Evolutionary conservation across 2,888 invertebrate species (phyloP).

Genomic region (Spisula solida): DNA sequence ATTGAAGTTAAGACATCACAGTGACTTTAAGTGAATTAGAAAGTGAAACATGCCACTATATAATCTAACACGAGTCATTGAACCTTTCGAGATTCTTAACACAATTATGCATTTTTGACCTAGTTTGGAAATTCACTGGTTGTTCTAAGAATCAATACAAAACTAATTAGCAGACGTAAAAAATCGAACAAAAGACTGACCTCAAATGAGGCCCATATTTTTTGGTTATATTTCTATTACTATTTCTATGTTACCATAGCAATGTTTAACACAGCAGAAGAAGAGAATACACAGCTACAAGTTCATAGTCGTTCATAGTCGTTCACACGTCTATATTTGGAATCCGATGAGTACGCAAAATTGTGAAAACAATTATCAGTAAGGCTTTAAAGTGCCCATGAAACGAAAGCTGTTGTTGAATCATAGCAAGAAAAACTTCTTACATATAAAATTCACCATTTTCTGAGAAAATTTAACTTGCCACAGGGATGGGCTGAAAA

Average conservation of each 20-base stretch:
- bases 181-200: conserved; percentile 19
- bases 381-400: too few species aligned
- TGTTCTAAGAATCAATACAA: neutral
- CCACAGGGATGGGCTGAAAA: neutral
- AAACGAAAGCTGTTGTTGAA: neutral
- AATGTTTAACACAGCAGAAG: too few species aligned
- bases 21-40: too few species aligned
- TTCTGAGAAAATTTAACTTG: neutral
- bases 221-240: neutral
- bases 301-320: too few species aligned
- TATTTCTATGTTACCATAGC: neutral
- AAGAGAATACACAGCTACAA: too few species aligned
- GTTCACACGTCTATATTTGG: too few species aligned
- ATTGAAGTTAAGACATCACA: too few species aligned
- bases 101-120: neutral
- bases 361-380: too few species aligned
- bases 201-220: conserved; percentile 43
- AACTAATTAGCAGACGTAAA: neutral
- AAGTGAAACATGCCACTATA: too few species aligned
- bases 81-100: too few species aligned
- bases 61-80: too few species aligned
- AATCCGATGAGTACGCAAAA: too few species aligned
- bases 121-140: neutral
- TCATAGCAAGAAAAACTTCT: neutral
- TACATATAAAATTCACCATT: neutral